Conservation (phyloP, 2,113 vertebrate genomes). For the Rhinogobius similis region DNA sequence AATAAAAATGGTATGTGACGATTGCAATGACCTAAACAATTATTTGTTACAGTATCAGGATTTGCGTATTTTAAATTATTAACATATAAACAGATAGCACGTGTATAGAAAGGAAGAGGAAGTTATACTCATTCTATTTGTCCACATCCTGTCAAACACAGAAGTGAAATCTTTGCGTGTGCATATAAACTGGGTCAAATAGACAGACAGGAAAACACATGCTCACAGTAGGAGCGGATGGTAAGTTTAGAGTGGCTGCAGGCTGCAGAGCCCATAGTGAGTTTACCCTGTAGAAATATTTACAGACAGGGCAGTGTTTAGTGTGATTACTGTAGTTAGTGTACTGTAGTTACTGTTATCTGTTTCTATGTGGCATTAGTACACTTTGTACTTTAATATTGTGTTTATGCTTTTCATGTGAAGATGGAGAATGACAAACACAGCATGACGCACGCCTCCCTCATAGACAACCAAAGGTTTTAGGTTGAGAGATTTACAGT, state of each 20-base stretch:
- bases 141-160: conserved; percentile 59
- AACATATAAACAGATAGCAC: not conserved
- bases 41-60: not conserved
- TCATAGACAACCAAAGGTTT: not conserved
- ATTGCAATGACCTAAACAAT: not conserved
- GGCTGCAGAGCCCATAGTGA: conserved; percentile 5
- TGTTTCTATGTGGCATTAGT: conserved; percentile 8
- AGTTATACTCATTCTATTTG: conserved; percentile 34
- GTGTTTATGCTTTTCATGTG: conserved; percentile 15
- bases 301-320: conserved; percentile 3
- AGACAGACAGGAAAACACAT: conserved; percentile 17
- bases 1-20: not conserved
- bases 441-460: not conserved
- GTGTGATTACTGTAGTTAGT: conserved; percentile 9
- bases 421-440: conserved; percentile 23
- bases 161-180: conserved; percentile 61
- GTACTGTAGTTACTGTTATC: too few relatives aligned
- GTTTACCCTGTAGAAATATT: not conserved
- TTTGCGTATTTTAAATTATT: not conserved
- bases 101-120: not conserved
- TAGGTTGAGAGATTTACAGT: not conserved
- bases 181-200: conserved; percentile 58
- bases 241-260: not conserved
- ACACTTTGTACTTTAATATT: not conserved
- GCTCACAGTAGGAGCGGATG: not conserved